Base-by-base conservation (phyloP, 2,888 invertebrate species). In the Gari tellinella region DNA sequence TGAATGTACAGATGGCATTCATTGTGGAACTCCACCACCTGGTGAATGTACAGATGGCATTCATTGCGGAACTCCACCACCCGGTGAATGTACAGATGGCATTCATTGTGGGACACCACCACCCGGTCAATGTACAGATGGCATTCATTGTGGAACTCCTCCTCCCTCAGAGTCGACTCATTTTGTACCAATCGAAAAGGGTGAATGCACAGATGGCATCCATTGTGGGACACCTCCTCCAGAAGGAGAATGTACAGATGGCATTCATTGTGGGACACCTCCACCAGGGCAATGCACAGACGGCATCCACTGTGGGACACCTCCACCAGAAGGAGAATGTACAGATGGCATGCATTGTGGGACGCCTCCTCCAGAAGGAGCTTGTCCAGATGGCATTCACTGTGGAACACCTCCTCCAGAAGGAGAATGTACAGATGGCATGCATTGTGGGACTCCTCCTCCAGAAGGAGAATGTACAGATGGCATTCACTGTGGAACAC, bases 401-500 rank as follows among this genome's bases (percentile, higher is more conserved):
- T 75, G 72, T 69, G 69, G 79, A 1, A 75, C 72, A n/a, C 68
- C 68, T 14, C 72, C 76, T 40, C 70, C 52, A 60, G 5, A 31
- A 31, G 66, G 40, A 17, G 57, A 48, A 43, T 76, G 76, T 53
- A 52, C 61, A 23, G 82, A 82, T 73, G 83, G 80, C 23, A 77
- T 73, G 49, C 83, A 82, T 17, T 81, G 81, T 79, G 84, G 81
- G 7, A 83, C 81, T 25, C 75, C 64, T n/a, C 60, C 68, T 43
- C 63, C 73, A 25, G 5, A 31, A 31, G 57, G 55, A 19, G 65
- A 58, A 26, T 70, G 75, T 26, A 58, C 69, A 45, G 70, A 75
- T 65, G 66, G 69, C n/a, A 66, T 70, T 58, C 75, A 70, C 17
- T 70, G 70, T 70, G 75, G 70, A 15, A 75, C 75, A 15, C 75